Evolutionary conservation across 1,140 invertebrate genomes (phyloP).

Genomic region (Ceratina australensis): DNA sequence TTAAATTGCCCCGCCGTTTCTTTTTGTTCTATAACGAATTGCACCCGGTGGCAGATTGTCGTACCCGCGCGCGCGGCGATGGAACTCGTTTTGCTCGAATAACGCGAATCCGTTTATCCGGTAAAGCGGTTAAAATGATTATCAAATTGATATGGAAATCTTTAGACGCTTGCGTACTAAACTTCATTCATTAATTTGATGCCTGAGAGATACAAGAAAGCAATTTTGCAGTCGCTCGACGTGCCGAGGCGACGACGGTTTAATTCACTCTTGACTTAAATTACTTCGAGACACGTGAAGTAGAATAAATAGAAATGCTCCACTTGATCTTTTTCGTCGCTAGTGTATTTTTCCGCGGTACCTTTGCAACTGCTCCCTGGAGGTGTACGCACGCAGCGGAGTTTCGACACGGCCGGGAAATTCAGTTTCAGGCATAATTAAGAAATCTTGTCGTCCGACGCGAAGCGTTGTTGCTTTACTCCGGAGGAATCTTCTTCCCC

Average conservation of each 20-base stretch:
- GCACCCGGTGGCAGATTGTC: too few species aligned
- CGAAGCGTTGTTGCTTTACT: constrained; percentile 19
- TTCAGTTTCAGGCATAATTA: constrained; percentile 31
- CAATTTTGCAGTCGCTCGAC: too few species aligned
- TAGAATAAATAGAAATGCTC: neutral
- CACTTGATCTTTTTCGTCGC: neutral
- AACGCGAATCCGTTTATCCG: neutral
- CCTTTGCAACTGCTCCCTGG: neutral
- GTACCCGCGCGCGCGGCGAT: too few species aligned
- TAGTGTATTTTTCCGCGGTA: neutral
- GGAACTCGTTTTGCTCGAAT: neutral
- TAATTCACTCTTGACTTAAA: neutral
- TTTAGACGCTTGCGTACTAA: too few species aligned
- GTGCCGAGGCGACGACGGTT: too few species aligned
- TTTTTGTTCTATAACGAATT: neutral
- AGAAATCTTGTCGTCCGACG: constrained; percentile 23
- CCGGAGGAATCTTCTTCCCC: constrained; percentile 19
- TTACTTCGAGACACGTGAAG: neutral
- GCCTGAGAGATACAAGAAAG: too few species aligned
- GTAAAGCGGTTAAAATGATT: neutral
- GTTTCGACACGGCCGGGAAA: neutral
- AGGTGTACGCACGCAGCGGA: neutral
- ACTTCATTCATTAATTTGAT: too few species aligned
- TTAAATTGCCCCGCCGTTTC: constrained; percentile 7
- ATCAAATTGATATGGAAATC: neutral